These are phyloP conservation scores for Blastomussa wellsi DNA, from an alignment of 92 coral and sea anemone genomes.

Conservation along the genomic window DNA sequence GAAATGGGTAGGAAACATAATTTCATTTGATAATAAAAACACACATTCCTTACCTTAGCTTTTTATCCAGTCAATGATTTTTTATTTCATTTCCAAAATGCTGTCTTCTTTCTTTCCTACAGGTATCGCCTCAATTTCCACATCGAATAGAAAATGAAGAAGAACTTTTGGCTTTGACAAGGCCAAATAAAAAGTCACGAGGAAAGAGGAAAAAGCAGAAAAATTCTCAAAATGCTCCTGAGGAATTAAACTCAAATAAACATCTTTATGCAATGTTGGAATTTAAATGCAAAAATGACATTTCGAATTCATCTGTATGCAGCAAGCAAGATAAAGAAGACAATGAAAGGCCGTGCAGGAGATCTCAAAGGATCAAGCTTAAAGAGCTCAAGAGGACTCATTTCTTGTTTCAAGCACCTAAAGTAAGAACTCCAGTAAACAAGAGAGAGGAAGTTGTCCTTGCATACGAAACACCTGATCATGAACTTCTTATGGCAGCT, in stretches of 20 bases:
- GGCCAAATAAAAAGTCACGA: slow-evolving; percentile 35
- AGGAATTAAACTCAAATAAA: slow-evolving; percentile 13
- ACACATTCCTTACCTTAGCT: background rate
- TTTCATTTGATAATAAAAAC: background rate
- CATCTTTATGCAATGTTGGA: background rate
- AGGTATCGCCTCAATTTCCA: slow-evolving; percentile 77
- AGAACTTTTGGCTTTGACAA: slow-evolving; percentile 16
- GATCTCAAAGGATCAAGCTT: slow-evolving; percentile 37
- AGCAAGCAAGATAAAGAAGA: background rate
- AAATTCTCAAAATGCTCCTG: background rate
- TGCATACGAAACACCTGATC: slow-evolving; percentile 43
- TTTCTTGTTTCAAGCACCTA: slow-evolving; percentile 29
- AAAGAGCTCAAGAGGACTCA: slow-evolving; percentile 30
- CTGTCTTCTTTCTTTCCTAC: background rate
- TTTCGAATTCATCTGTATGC: background rate
- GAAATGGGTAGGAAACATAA: slow-evolving; percentile 30
- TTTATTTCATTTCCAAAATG: background rate
- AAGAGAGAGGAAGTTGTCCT: slow-evolving; percentile 15
- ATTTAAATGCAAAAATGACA: background rate
- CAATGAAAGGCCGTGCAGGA: background rate
- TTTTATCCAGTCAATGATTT: too few species aligned
- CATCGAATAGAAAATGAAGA: slow-evolving; percentile 15
- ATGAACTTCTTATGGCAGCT: slow-evolving; percentile 22
- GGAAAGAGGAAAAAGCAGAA: slow-evolving; percentile 12
- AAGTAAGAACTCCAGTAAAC: slow-evolving; percentile 20